Evolutionary conservation across 2,797 vertebrate genomes (phyloP), one percentile per base, ranked within the genome.

Genomic region (Monodelphis domestica): DNA sequence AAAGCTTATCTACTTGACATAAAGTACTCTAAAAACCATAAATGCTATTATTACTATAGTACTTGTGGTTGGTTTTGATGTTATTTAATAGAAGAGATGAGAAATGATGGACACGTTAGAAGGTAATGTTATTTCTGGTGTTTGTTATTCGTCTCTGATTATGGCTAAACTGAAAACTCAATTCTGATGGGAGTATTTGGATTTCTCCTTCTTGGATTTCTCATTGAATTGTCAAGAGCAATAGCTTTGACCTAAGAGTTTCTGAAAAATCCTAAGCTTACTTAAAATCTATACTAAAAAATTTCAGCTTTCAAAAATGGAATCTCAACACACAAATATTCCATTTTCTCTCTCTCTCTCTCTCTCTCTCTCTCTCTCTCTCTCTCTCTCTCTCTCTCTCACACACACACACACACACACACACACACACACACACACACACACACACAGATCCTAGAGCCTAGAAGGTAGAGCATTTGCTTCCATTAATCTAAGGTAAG

Each of bases 281-380:
- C 26, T 95, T 93, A 94, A 93, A 92, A 70, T 93, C 63, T 10
- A 1, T 57, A 10, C 90, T 59, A 51, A 90, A 92, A 93, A 87
- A 93, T 90, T 51, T 78, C 21, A 94, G 56, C 55, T 94, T 90
- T 88, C 70, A 33, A 57, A 56, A 94, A 38, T n/a, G 59, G 33
- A n/a, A n/a, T 63, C 59, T 63, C 59, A 63, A 63, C 33, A n/a
- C 33, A n/a, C n/a, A 63, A 63, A n/a, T 59, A 63, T n/a, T n/a
- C n/a, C n/a, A n/a, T n/a, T n/a, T n/a, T n/a, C n/a, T n/a, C n/a
- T n/a, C n/a, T n/a, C n/a, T n/a, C n/a, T n/a, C n/a, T n/a, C n/a
- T n/a, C n/a, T n/a, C n/a, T n/a, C n/a, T n/a, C n/a, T n/a, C n/a
- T n/a, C n/a, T n/a, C n/a, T n/a, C n/a, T n/a, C n/a, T n/a, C n/a